These are phyloP conservation scores for Troides helena DNA, from an alignment of 2,888 invertebrate genomes.

Conservation along the genomic window DNA sequence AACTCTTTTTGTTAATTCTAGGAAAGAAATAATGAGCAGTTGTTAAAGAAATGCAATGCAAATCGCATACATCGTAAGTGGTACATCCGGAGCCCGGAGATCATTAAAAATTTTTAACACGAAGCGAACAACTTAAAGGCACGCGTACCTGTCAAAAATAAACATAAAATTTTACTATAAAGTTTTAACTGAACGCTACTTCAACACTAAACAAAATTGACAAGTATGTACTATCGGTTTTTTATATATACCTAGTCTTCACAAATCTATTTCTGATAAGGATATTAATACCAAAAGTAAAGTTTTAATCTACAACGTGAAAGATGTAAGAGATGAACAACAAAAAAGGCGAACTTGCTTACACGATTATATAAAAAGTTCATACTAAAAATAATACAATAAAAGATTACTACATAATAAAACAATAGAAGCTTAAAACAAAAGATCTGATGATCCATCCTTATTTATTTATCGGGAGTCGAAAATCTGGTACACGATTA, in stretches of 20 bases:
- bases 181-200: background rate
- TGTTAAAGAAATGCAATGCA: constrained; percentile 33
- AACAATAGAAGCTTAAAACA: constrained; percentile 14
- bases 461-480: constrained; percentile 19
- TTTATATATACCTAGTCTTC: background rate
- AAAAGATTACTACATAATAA: background rate
- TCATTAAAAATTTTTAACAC: constrained; percentile 48
- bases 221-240: background rate
- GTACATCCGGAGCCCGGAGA: constrained; percentile 39
- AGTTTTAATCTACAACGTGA: too few species aligned
- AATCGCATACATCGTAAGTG: constrained; percentile 37
- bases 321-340: too few species aligned
- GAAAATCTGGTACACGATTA: constrained; percentile 26
- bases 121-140: constrained; percentile 20
- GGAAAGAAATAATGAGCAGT: constrained; percentile 14
- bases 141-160: background rate
- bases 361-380: background rate
- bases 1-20: constrained; percentile 8
- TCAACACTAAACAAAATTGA: background rate
- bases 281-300: too few species aligned
- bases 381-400: background rate
- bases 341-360: background rate
- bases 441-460: constrained; percentile 10
- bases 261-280: too few species aligned
- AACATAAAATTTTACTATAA: constrained; percentile 1